Evolutionary conservation across 1,140 invertebrate genomes (phyloP).

Genomic region (Neodiprion lecontei): DNA sequence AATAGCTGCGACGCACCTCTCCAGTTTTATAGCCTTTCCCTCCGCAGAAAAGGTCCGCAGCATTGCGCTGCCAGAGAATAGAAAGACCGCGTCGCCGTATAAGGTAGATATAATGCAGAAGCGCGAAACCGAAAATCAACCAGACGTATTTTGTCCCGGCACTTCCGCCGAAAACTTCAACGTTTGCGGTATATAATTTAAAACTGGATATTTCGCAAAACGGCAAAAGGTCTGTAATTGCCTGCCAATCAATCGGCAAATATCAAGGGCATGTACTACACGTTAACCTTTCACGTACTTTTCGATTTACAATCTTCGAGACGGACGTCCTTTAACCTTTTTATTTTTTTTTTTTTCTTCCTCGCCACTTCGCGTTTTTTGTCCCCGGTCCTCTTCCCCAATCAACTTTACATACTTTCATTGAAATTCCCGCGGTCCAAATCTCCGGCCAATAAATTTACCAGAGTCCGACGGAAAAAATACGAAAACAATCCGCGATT

Average conservation of each 20-base stretch:
- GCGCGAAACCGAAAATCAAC: too few species aligned
- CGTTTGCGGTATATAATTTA: slow-evolving; percentile 8
- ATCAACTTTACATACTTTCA: neutral
- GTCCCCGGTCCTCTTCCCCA: neutral
- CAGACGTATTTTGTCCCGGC: too few species aligned
- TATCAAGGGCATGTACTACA: slow-evolving; percentile 41
- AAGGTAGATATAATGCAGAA: too few species aligned
- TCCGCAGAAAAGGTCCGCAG: slow-evolving; percentile 6
- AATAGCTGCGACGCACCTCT: slow-evolving; percentile 28
- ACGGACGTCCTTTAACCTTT: neutral
- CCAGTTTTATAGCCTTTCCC: neutral
- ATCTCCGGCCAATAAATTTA: neutral
- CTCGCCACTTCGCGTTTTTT: neutral
- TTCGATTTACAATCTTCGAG: slow-evolving; percentile 17
- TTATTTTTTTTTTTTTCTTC: neutral
- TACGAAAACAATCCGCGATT: neutral
- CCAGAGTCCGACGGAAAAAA: neutral
- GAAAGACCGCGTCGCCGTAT: neutral
- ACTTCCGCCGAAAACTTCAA: neutral
- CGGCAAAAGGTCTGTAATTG: slow-evolving; percentile 42
- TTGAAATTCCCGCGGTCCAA: neutral
- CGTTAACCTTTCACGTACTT: slow-evolving; percentile 11
- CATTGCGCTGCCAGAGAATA: neutral
- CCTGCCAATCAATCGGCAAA: slow-evolving; percentile 59
- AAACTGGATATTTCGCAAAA: slow-evolving; percentile 45